Evolutionary conservation across 2,888 invertebrate species (phyloP).

Genomic region (Bombylius discolor): DNA sequence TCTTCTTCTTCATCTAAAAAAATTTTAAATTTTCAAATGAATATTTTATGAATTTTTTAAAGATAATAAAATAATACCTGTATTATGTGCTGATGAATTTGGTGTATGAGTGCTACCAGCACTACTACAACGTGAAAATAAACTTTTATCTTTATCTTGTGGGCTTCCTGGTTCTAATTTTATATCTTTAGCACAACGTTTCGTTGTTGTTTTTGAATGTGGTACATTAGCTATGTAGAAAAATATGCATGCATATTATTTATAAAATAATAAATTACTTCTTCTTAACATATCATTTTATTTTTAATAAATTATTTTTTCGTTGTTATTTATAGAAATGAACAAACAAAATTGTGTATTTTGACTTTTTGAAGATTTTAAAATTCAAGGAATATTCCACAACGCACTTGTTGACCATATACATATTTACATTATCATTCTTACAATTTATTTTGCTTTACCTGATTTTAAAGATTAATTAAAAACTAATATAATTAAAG

Average conservation of each 20-base stretch:
- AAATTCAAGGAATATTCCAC: no score
- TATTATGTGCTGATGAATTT: conserved; percentile 67
- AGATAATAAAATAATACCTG: conserved; percentile 40
- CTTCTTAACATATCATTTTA: neutral
- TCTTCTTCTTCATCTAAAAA: conserved; percentile 48
- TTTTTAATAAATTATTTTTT: neutral
- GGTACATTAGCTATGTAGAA: neutral
- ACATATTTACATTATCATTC: no score
- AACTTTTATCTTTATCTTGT: conserved; percentile 39
- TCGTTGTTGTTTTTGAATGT: neutral
- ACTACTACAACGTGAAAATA: conserved; percentile 62
- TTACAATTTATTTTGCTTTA: no score
- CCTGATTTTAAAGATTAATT: no score
- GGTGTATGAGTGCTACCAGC: conserved; percentile 66
- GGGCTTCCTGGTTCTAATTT: conserved; percentile 48
- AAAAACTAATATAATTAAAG: no score
- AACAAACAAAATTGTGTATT: no score
- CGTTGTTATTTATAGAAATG: no score
- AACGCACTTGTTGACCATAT: no score
- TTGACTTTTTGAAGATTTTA: no score
- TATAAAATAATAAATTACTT: neutral
- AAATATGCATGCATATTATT: no score
- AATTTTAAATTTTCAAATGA: neutral
- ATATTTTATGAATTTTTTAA: neutral
- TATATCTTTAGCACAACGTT: conserved; percentile 5